Conservation (phyloP, 2,888 invertebrate species). For the Coecobrya sp. region DNA sequence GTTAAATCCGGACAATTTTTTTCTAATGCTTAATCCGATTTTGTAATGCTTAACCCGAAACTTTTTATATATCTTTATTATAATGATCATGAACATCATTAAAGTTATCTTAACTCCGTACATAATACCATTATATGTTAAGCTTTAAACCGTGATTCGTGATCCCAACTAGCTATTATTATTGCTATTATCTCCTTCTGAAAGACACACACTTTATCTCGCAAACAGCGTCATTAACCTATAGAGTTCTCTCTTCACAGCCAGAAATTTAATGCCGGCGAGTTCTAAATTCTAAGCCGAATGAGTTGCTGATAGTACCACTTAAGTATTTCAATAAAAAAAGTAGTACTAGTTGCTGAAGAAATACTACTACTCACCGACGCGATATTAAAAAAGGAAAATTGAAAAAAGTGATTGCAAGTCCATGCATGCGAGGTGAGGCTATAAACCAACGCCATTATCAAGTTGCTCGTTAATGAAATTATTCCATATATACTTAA, state of each 20-base stretch:
- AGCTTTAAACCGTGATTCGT: not conserved
- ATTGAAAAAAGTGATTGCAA: constrained; percentile 36
- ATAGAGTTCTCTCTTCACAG: not conserved
- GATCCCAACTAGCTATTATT: not conserved
- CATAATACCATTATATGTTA: not conserved
- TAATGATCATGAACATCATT: not conserved
- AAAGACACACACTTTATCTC: not conserved
- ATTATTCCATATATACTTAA: not conserved
- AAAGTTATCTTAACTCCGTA: constrained; percentile 20
- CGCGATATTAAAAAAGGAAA: constrained; percentile 18
- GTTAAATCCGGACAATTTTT: too few relatives aligned
- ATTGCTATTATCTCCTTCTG: not conserved
- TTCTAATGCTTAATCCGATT: too few relatives aligned
- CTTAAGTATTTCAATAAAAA: constrained; percentile 1
- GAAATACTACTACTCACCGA: not conserved
- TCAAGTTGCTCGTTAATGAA: constrained; percentile 46
- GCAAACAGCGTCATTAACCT: constrained; percentile 34
- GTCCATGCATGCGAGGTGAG: not conserved
- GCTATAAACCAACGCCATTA: constrained; percentile 42
- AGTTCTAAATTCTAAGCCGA: constrained; percentile 6
- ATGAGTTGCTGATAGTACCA: constrained; percentile 2
- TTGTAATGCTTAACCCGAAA: too few relatives aligned
- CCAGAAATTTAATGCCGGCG: constrained; percentile 11
- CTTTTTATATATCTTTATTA: too few relatives aligned
- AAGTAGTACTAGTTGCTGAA: not conserved